Evolutionary conservation across 1,140 invertebrate species (phyloP), one percentile per base, ranked within the genome.

Genomic region (Tetragnatha versicolor): DNA sequence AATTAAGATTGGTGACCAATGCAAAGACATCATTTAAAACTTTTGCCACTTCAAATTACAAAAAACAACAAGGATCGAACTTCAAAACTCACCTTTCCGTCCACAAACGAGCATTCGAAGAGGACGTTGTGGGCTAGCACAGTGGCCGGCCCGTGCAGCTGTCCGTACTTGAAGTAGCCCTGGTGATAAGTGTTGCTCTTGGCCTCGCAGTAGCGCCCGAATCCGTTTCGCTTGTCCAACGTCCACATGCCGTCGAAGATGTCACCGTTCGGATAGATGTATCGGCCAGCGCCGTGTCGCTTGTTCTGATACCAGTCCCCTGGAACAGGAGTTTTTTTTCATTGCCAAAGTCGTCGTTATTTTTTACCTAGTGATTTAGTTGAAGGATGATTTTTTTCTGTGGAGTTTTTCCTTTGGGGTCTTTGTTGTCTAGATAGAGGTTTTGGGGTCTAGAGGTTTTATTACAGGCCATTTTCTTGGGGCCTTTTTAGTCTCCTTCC

Each of bases 231-330:
- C n/a, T 51, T 39, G 35, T 77, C 73, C 25, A 77, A 53, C 0
- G 20, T 35, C 73, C 73, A 77, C 49, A 53, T 63, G 10, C 73
- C 73, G 10, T 77, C 73, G 20, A 65, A 66, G 3, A 22, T 29
- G 12, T 77, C 73, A n/a, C 73, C 73, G 20, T 77, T 77, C 20
- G 60, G 29, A 53, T 77, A 77, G 6, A 42, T 53, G n/a, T 77
- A 77, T 27, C 73, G 60, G 12, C 73, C 73, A 3, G 51, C n/a
- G 5, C 73, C 73, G 27, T 77, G 60, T 10, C 53, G 65, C 29
- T 66, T 37, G 22, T 77, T 77, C 31, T 77, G 31, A 45, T 61
- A 66, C 73, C 73, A 77, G 37, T 65, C 33, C 12, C 73, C 73
- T 77, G 3, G 29, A 37, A 58, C n/a, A 51, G 49, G n/a, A 14